Evolutionary conservation across 2,113 vertebrate species (phyloP).

Genomic region (Saguinus midas): DNA sequence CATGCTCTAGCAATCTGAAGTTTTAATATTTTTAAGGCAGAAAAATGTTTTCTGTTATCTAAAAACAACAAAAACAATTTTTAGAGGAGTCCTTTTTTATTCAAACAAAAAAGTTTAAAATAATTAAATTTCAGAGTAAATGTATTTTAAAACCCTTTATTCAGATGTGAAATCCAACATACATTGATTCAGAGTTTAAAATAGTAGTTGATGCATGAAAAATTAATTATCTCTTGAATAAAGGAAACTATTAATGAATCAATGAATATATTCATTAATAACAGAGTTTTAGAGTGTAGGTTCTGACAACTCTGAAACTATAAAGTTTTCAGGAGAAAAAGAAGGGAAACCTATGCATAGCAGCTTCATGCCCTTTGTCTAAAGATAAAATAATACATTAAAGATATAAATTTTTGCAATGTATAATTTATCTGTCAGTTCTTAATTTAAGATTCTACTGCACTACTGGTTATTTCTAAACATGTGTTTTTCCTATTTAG

Average conservation of each 20-base stretch:
- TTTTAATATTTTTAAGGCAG: slow-evolving; percentile 20
- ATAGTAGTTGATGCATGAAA: background rate
- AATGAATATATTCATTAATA: background rate
- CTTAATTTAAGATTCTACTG: background rate
- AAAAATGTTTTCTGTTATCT: slow-evolving; percentile 33
- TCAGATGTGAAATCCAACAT: background rate
- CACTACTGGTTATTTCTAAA: background rate
- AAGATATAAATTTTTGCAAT: background rate
- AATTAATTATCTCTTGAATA: background rate
- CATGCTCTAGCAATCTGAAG: slow-evolving; percentile 21
- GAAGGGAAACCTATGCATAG: background rate
- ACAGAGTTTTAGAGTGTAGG: background rate
- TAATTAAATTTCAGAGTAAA: background rate
- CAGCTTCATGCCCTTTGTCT: background rate
- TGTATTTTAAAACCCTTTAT: background rate
- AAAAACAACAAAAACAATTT: slow-evolving; percentile 22
- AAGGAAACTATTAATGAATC: background rate
- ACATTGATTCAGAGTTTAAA: background rate
- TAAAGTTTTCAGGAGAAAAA: background rate
- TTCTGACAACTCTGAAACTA: background rate
- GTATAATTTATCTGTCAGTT: background rate
- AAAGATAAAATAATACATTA: background rate
- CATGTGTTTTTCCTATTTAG: background rate
- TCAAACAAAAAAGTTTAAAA: background rate
- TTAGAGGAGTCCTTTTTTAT: slow-evolving; percentile 19